Evolutionary conservation across 2,797 vertebrate species (phyloP), one percentile per base, ranked within the genome.

Genomic region (Heliangelus exortis): DNA sequence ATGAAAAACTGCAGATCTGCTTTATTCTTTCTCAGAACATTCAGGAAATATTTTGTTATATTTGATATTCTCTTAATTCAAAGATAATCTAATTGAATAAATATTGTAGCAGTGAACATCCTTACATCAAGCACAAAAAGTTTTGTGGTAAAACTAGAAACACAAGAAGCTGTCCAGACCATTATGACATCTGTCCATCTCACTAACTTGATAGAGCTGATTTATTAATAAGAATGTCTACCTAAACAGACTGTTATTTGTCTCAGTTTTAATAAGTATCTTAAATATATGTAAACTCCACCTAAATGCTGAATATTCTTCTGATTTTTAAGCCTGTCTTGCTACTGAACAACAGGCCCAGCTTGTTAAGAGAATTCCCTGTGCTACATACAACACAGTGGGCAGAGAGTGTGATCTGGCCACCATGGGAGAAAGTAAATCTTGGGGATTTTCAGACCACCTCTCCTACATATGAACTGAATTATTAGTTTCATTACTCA

Each of bases 301-400:
- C 15, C 8, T 34, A 83, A 58, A 66, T 20, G 33, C 22, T 75
- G 69, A 78, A 73, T 74, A 57, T 67, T 75, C 31, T 48, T 58
- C 10, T 69, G 21, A 55, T 66, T 34, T 41, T 11, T 8, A 77
- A 75, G 73, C 5, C 22, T 33, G 17, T 53, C 39, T 75, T 1
- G 0, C 54, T 62, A 54, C 51, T 7, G 2, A 76, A 18, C 4
- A 78, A 7, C 36, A 54, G 43, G 26, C 76, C 55, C 34, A 66
- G 33, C 9, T 66, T 50, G 7, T 54, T 54, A 12, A 58, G 25
- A 47, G 47, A 84, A 65, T 21, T 14, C 4, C 23, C 41, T 45
- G 28, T 47, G n/a, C 61, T 59, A 6, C 1, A 0, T 13, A 39
- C 11, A 47, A 21, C 6, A 6, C 2, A 5, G 26, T 41, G 21